phyloP scores from a whole-genome alignment of 2,113 vertebrate species.

The Trochalopteron elliotii region DNA sequence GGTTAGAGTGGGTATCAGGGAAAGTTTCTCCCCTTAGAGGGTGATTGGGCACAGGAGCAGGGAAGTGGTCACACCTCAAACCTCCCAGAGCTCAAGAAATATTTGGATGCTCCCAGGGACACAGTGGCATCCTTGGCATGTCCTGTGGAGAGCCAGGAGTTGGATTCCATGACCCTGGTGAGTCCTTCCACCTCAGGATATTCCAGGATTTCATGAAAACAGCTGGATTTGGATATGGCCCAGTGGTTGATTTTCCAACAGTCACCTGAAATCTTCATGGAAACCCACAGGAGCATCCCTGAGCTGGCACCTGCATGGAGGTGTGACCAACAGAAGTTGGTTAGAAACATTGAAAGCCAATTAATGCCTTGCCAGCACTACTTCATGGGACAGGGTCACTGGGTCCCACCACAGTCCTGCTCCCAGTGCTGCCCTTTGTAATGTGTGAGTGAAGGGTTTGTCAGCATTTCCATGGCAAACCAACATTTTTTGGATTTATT shows the following conservation, averaged over 20 bases:
- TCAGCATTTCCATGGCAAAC: not conserved
- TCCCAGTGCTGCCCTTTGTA: not conserved
- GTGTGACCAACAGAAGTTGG: not conserved
- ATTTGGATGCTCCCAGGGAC: not conserved
- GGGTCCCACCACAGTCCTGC: not conserved
- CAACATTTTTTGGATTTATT: not conserved
- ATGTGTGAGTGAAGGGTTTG: not conserved
- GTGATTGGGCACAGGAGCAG: not conserved
- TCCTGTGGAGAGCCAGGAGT: not conserved
- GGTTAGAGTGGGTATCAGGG: not conserved
- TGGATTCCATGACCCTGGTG: not conserved
- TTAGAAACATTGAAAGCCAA: not conserved
- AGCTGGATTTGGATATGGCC: not conserved
- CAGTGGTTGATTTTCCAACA: fast-evolving
- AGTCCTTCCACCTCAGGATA: not conserved
- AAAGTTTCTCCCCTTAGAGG: not conserved
- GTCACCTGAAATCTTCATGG: not conserved
- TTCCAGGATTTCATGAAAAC: not conserved
- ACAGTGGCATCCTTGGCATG: not conserved
- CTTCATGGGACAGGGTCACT: not conserved
- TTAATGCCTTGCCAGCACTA: not conserved
- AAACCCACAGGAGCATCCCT: not conserved
- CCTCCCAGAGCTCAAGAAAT: not conserved
- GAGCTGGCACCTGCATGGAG: not conserved
- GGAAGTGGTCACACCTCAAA: not conserved